Conservation (phyloP, 2,113 vertebrate species). For the Elephantulus edwardii region DNA sequence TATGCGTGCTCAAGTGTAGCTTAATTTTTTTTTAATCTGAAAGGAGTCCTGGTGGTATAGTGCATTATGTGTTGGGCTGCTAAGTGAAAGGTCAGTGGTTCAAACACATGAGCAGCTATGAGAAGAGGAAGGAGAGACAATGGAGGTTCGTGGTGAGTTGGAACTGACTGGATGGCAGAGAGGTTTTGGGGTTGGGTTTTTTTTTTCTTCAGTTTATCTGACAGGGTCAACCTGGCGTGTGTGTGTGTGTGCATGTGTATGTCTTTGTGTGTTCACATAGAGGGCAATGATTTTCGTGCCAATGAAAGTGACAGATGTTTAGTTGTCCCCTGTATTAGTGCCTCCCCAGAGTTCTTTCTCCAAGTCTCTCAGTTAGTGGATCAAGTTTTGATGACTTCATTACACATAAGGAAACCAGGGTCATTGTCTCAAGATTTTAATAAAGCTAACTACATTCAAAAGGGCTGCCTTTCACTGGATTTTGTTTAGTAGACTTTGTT, state of each 20-base stretch:
- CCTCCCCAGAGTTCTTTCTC: neutral
- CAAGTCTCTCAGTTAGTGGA: neutral
- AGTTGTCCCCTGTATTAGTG: rapidly evolving
- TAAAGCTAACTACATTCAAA: neutral
- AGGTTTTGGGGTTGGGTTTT: no score
- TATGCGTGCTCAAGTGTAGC: rapidly evolving
- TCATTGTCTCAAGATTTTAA: neutral
- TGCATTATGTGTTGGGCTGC: no score
- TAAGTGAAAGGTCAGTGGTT: no score
- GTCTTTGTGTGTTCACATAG: rapidly evolving
- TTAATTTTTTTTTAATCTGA: no score
- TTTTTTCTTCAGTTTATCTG: no score
- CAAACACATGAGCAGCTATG: no score
- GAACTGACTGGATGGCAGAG: no score
- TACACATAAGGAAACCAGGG: neutral
- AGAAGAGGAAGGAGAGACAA: no score
- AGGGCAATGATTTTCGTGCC: neutral
- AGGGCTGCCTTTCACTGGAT: no score
- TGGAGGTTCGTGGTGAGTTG: no score
- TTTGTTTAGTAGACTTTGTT: no score
- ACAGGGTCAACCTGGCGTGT: neutral
- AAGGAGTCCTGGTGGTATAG: no score
- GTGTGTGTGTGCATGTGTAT: rapidly evolving
- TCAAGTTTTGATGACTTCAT: neutral
- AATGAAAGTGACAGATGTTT: rapidly evolving